Base-by-base conservation (phyloP, 1,140 invertebrate species). In the Aricia agestis region DNA sequence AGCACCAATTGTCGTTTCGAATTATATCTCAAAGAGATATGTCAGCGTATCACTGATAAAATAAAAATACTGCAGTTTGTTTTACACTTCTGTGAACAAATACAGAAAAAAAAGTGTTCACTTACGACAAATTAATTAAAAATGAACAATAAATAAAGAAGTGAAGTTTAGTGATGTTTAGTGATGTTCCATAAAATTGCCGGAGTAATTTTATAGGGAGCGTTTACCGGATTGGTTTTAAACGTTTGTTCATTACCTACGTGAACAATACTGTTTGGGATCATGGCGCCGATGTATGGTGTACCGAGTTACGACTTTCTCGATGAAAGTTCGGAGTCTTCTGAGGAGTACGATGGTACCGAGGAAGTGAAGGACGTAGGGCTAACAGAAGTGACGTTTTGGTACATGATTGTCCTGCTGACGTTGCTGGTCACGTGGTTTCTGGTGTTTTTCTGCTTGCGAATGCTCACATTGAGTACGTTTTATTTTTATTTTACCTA, bases 401-500 rank as follows among this genome's bases (percentile, higher is more conserved):
- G 84, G 86, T 90, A 90, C 67, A 77, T 85, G 75, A 72, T 88
- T n/a, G 79, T 84, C 5, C 69, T 90, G 66, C 69, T 87, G 0
- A 72, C 61, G 0, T 81, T 90, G 78, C 74, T 90, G 6, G 66
- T 89, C 0, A 72, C 79, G 0, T 90, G 88, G 88, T 68, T 90
- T 0, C 3, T 88, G 0, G 52, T 89, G 31, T 90, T 84, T 78
- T 85, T 85, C 75, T 84, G 81, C 17, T 73, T 90, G 5, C 74
- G 86, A 71, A 71, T 89, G 13, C 75, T 89, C 4, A 74, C 82
- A 45, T 67, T 88, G 72, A 77, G 88, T 90, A 86, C 71, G 68
- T 66, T 68, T 67, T 52, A 17, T 72, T 63, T 65, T 57, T 70
- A 70, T 69, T 68, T 69, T 31, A 63, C 15, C 36, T 36, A 36